These are phyloP conservation scores for Hirtodrosophila confusa DNA, from an alignment of 2,888 invertebrate species.

Conservation along the genomic window DNA sequence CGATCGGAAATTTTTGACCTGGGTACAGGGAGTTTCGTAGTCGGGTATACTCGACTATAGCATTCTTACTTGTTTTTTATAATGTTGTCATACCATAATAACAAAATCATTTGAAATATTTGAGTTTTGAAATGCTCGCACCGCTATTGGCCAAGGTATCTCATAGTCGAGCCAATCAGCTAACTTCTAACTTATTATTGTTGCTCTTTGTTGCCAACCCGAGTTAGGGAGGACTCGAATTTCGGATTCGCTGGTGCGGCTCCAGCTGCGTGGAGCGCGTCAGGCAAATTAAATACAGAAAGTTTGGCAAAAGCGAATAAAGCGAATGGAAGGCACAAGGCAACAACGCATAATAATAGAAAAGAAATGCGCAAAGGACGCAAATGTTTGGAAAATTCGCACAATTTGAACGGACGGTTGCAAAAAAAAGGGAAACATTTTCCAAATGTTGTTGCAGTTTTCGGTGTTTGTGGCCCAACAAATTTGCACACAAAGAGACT, in stretches of 20 bases:
- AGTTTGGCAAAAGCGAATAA: slow-evolving; percentile 40
- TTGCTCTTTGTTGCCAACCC: slow-evolving; percentile 24
- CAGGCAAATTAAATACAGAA: slow-evolving; percentile 72
- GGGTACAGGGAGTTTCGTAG: too few relatives aligned
- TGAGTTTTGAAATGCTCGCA: too few relatives aligned
- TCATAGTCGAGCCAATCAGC: background rate
- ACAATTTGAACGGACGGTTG: background rate
- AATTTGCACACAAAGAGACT: slow-evolving; percentile 62
- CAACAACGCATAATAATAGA: slow-evolving; percentile 63
- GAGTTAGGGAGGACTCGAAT: slow-evolving; percentile 15
- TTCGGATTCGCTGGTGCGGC: slow-evolving; percentile 38
- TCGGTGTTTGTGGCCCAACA: slow-evolving; percentile 38
- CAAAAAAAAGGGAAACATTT: slow-evolving; percentile 29
- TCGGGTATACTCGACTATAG: too few relatives aligned
- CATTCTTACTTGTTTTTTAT: too few relatives aligned
- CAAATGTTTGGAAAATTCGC: slow-evolving; percentile 44
- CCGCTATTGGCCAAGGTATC: slow-evolving; percentile 22
- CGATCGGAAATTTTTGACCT: too few relatives aligned
- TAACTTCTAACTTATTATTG: slow-evolving; percentile 40
- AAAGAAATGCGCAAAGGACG: slow-evolving; percentile 52
- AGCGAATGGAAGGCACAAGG: slow-evolving; percentile 41
- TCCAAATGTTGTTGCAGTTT: slow-evolving; percentile 47
- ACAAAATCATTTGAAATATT: too few relatives aligned
- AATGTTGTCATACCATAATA: too few relatives aligned
- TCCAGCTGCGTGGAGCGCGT: slow-evolving; percentile 52